Conservation (phyloP, 2,888 invertebrate genomes). For the Coelogynopora nodosa region DNA sequence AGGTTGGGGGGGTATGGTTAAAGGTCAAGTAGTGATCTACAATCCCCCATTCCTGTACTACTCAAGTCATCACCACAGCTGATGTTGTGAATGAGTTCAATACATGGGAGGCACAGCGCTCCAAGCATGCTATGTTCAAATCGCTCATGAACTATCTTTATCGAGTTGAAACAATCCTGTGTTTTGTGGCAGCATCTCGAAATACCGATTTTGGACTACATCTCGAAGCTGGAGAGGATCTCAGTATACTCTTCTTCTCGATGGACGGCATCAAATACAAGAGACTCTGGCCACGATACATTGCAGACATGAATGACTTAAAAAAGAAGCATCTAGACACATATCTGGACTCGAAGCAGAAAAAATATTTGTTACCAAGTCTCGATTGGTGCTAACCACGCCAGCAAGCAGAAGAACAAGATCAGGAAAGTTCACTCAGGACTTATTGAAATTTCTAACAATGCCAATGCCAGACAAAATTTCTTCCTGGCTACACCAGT, state of each 20-base stretch:
- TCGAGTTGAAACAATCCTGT: background rate
- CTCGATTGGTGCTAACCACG: background rate
- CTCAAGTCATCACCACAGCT: too few relatives aligned
- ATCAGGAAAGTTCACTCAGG: constrained; percentile 42
- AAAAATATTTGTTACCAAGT: background rate
- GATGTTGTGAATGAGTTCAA: background rate
- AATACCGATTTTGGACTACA: background rate
- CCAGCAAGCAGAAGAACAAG: background rate
- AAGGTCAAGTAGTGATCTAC: too few relatives aligned
- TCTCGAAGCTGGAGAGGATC: background rate
- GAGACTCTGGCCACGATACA: constrained; percentile 21
- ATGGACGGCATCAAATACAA: constrained; percentile 19
- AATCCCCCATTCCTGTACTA: too few relatives aligned
- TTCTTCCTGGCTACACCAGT: constrained; percentile 9
- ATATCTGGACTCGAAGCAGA: background rate
- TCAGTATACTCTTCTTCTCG: too few relatives aligned
- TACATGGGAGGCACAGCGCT: background rate
- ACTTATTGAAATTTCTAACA: constrained; percentile 40
- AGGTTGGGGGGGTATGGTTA: too few relatives aligned
- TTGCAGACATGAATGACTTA: constrained; percentile 24
- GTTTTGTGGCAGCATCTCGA: background rate
- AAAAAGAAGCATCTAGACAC: constrained; percentile 4
- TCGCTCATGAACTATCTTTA: background rate
- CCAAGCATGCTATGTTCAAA: background rate
- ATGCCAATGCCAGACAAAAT: constrained; percentile 37